Evolutionary conservation across 2,113 vertebrate species (phyloP).

Genomic region (Pao palembangensis): DNA sequence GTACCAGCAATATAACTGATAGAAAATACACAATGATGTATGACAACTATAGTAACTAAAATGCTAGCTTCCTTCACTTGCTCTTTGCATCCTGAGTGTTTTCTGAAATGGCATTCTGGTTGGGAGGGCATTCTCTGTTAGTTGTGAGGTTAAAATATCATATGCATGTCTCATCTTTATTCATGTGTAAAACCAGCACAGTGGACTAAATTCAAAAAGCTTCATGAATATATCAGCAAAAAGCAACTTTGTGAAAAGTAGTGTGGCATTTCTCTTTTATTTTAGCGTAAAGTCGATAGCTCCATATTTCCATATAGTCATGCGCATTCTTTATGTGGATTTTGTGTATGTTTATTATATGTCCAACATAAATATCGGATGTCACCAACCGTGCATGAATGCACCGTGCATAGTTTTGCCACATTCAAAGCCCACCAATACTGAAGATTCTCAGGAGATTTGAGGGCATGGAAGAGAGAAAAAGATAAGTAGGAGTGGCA

Average conservation of each 20-base stretch:
- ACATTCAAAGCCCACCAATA: slow-evolving; percentile 50
- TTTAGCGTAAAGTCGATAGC: background rate
- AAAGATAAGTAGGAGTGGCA: slow-evolving; percentile 48
- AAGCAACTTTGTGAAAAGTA: slow-evolving; percentile 1
- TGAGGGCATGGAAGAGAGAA: slow-evolving; percentile 27
- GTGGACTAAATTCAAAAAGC: slow-evolving; percentile 24
- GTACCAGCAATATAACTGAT: slow-evolving; percentile 11
- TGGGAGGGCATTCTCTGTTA: slow-evolving; percentile 7
- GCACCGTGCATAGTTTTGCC: slow-evolving; percentile 51
- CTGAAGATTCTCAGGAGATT: slow-evolving; percentile 52
- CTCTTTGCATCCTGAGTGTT: slow-evolving; percentile 28
- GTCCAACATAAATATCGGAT: slow-evolving; percentile 56
- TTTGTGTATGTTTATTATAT: slow-evolving; percentile 49
- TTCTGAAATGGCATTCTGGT: slow-evolving; percentile 8
- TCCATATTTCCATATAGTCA: slow-evolving; percentile 4
- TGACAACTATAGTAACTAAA: slow-evolving; percentile 54
- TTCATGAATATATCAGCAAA: slow-evolving; percentile 34
- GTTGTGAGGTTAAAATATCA: slow-evolving; percentile 31
- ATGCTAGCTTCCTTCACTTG: slow-evolving; percentile 65
- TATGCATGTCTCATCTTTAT: slow-evolving; percentile 45
- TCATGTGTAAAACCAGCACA: slow-evolving; percentile 41
- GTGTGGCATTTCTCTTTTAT: background rate
- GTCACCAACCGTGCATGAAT: slow-evolving; percentile 37
- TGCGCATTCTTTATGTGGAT: slow-evolving; percentile 46
- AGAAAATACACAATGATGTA: slow-evolving; percentile 26